These are phyloP conservation scores for Mustelus asterias DNA, from an alignment of 2,113 vertebrate species.

Conservation along the genomic window DNA sequence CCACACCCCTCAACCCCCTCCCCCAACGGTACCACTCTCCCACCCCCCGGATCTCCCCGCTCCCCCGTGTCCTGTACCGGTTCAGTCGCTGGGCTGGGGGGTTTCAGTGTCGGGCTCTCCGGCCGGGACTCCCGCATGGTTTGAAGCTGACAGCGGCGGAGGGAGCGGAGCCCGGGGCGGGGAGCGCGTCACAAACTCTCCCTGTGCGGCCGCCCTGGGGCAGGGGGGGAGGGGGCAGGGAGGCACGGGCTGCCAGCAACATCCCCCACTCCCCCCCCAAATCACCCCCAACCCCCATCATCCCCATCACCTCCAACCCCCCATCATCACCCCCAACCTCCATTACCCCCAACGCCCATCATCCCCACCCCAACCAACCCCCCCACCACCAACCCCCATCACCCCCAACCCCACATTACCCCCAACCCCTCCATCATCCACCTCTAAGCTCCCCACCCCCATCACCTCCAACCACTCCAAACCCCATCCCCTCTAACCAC, in stretches of 20 bases:
- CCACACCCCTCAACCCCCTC: no score
- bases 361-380: background rate
- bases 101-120: no score
- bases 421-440: background rate
- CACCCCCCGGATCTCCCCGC: background rate
- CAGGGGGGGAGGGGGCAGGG: no score
- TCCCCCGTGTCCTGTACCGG: background rate
- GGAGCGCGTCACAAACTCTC: no score
- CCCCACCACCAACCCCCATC: background rate
- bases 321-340: background rate
- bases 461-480: rapidly evolving
- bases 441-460: background rate
- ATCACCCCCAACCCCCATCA: background rate
- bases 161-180: no score
- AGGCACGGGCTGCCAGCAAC: background rate
- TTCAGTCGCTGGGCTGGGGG: no score
- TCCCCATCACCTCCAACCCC: background rate
- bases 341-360: background rate
- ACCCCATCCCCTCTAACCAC: no score
- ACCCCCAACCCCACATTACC: background rate
- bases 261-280: background rate
- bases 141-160: no score
- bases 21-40: no score
- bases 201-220: no score
- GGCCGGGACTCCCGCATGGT: no score